Evolutionary conservation across 1,140 invertebrate species (phyloP).

Genomic region (Platyscapa corneri): DNA sequence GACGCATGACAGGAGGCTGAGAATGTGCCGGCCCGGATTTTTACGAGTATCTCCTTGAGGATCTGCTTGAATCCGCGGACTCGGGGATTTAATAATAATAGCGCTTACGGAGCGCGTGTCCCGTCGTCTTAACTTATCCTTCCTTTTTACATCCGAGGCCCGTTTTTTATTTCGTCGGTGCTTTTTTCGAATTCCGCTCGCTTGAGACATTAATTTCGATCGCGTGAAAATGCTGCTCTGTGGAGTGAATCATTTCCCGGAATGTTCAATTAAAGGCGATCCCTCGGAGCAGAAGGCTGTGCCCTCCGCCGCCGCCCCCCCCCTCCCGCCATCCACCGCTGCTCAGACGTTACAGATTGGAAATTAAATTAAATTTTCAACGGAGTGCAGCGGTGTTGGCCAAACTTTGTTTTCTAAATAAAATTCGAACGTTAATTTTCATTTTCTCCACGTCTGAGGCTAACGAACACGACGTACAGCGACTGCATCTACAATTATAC

Average conservation of each 20-base stretch:
- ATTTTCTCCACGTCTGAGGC: not conserved
- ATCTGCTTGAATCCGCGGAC: not conserved
- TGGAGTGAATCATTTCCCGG: constrained; percentile 9
- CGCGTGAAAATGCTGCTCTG: constrained; percentile 16
- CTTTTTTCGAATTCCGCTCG: constrained; percentile 1
- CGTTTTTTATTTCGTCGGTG: not conserved
- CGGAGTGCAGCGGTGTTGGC: not conserved
- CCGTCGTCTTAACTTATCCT: not conserved
- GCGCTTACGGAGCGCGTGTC: constrained; percentile 21
- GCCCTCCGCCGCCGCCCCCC: not conserved
- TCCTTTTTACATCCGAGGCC: not conserved
- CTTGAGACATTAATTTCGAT: not conserved
- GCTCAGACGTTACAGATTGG: not conserved
- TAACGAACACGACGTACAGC: too few species aligned
- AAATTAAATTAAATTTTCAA: constrained; percentile 5
- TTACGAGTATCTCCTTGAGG: not conserved
- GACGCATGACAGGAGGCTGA: constrained; percentile 56
- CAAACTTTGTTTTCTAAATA: not conserved
- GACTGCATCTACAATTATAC: not conserved
- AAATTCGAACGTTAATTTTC: not conserved
- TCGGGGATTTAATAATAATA: constrained; percentile 36
- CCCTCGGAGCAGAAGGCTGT: too few species aligned
- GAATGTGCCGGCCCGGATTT: constrained; percentile 50
- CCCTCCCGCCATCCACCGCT: not conserved
- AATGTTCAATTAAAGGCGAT: constrained; percentile 31